These are phyloP conservation scores for Phorcus lineatus DNA, from an alignment of 2,888 invertebrate genomes.

Conservation along the genomic window DNA sequence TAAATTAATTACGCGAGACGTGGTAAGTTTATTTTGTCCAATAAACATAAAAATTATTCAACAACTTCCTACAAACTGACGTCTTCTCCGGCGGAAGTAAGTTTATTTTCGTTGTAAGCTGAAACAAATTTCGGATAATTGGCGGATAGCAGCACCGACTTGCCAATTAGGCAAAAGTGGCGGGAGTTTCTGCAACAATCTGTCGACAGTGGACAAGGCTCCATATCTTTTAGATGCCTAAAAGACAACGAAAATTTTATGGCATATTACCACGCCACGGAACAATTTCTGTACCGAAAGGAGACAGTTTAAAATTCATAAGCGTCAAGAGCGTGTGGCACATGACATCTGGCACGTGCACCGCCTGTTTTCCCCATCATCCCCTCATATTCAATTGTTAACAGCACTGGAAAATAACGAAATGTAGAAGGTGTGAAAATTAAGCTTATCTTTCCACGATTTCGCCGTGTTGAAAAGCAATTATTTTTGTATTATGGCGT, in stretches of 20 bases:
- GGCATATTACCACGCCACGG: neutral
- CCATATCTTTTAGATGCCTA: neutral
- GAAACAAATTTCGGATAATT: neutral
- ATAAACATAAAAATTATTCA: too few species aligned
- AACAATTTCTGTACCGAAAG: neutral
- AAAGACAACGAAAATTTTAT: neutral
- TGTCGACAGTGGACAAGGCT: neutral
- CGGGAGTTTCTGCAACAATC: neutral
- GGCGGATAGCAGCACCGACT: neutral
- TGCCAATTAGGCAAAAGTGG: neutral
- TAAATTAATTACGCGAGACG: too few species aligned
- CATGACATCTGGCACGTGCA: neutral
- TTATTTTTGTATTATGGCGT: neutral
- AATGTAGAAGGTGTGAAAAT: neutral
- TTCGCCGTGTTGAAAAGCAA: neutral
- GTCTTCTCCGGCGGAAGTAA: neutral
- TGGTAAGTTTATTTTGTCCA: too few species aligned
- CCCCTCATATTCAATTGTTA: slow-evolving; percentile 9
- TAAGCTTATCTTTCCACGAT: neutral
- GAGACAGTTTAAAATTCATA: slow-evolving; percentile 1
- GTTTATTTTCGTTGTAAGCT: neutral
- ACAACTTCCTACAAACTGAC: too few species aligned
- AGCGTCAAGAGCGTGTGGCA: neutral
- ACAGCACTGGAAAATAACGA: neutral
- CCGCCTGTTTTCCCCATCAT: neutral